Base-by-base conservation (phyloP, 2,797 vertebrate genomes). In the Clarias laeviceps region DNA sequence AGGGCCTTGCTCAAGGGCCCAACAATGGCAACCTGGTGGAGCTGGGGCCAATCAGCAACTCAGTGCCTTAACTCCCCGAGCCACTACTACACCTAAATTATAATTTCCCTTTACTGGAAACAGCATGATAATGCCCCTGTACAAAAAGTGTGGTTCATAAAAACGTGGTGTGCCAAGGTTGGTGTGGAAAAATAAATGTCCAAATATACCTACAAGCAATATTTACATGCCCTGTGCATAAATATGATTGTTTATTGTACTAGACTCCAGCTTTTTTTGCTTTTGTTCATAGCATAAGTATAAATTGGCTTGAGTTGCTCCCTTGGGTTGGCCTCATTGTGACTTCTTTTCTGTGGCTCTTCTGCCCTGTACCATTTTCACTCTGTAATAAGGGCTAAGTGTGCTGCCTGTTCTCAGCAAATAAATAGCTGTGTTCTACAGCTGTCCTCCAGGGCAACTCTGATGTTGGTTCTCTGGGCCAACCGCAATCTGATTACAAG, bases 401-500 rank as follows among this genome's bases (percentile, higher is more conserved):
- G 86, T 74, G 76, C 86, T 84, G 90, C 91, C 89, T 91, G 64
- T 89, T 91, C 88, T 89, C 88, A 90, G 88, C 86, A 77, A 91
- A 82, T 84, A 90, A 92, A 94, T 89, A 91, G 82, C 85, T 82
- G 50, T 56, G 70, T 14, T 69, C 87, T 91, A 85, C 84, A 88
- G 89, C 89, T 90, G 88, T 89, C 88, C 87, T 92, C 82, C 78
- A 85, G 84, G 89, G 91, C 87, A 92, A 91, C 90, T 92, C 83
- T 72, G 82, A 79, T 66, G 87, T 65, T 88, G 90, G 88, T 90
- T 91, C 88, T 90, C 89, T 91, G 76, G 89, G 88, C 91, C 82
- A 72, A 92, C 93, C 91, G 40, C 92, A 89, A 86, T 88, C 88
- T 92, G 93, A 92, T 93, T 93, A 91, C 89, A 84, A 91, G 85